Evolutionary conservation across 2,797 vertebrate genomes (phyloP), one percentile per base, ranked within the genome.

Genomic region (Fundulus diaphanus): DNA sequence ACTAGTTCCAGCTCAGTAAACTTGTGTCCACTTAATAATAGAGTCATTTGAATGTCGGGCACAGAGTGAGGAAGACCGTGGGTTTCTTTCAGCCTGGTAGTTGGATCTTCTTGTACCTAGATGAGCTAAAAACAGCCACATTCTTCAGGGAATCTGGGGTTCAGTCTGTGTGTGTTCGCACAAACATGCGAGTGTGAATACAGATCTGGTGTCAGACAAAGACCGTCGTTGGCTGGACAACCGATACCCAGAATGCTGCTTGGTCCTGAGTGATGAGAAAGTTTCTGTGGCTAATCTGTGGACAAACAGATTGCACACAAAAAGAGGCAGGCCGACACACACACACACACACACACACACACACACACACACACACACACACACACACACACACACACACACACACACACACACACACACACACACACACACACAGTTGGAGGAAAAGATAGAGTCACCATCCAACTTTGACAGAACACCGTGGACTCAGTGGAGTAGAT

Each of bases 221-320:
- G 91, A 77, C 92, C 80, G 75, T 29, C 84, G 92, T 94, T 94
- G 92, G 92, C 93, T 82, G 91, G 93, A 94, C 93, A 93, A 95
- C 94, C 90, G 1, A 89, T 92, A 92, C 91, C 93, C 93, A 94
- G 90, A 93, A 94, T 93, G 91, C 93, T 90, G 87, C 89, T 88
- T 81, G 89, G 78, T 89, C 81, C 88, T 75, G 87, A 92, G 94
- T 90, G 90, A 91, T 93, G 92, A 93, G 92, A 94, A 93, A 89
- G 93, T 93, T 93, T 92, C 93, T 93, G 92, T 93, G 87, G 90
- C 92, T 94, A 95, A 95, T 95, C 94, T 93, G 90, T 83, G 81
- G 89, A 93, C 93, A 94, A 94, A 95, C 92, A 94, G 90, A 89
- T 56, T 73, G 82, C 90, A 89, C 90, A 89, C 87, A 93, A 83